These are phyloP conservation scores for Neogobius melanostomus DNA, from an alignment of 2,113 vertebrate species.

Conservation along the genomic window DNA sequence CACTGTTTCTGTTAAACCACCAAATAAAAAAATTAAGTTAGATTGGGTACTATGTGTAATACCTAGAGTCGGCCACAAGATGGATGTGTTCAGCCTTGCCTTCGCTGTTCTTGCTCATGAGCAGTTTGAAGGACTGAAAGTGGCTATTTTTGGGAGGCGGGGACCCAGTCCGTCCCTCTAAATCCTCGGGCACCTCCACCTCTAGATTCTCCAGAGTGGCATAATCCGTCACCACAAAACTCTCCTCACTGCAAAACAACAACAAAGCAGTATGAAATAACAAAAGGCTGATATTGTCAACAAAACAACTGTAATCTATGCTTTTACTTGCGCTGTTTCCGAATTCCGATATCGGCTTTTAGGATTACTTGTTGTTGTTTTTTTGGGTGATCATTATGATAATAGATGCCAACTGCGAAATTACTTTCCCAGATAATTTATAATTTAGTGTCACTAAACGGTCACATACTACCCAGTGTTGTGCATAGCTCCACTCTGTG, in stretches of 20 bases:
- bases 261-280: background rate
- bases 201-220: slow-evolving; percentile 83
- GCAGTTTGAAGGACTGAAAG: slow-evolving; percentile 77
- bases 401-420: no score
- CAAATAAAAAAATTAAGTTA: background rate
- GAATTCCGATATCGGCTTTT: no score
- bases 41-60: slow-evolving; percentile 9
- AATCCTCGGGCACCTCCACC: slow-evolving; percentile 74
- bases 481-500: slow-evolving; percentile 25
- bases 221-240: slow-evolving; percentile 85
- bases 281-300: background rate
- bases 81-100: slow-evolving; percentile 78
- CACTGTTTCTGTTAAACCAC: no score
- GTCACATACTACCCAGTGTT: slow-evolving; percentile 43
- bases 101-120: slow-evolving; percentile 86
- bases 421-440: background rate
- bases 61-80: slow-evolving; percentile 84
- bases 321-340: background rate
- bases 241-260: slow-evolving; percentile 81
- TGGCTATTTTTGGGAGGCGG: slow-evolving; percentile 56
- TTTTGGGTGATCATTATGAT: no score
- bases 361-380: no score
- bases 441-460: slow-evolving; percentile 5
- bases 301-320: background rate
- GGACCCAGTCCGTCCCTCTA: slow-evolving; percentile 44